Percentiles rank a stretch among this genome's conserved stretches.
phyloP scores from a whole-genome alignment of 2,797 vertebrate species.

The Chrysocyon brachyurus region DNA sequence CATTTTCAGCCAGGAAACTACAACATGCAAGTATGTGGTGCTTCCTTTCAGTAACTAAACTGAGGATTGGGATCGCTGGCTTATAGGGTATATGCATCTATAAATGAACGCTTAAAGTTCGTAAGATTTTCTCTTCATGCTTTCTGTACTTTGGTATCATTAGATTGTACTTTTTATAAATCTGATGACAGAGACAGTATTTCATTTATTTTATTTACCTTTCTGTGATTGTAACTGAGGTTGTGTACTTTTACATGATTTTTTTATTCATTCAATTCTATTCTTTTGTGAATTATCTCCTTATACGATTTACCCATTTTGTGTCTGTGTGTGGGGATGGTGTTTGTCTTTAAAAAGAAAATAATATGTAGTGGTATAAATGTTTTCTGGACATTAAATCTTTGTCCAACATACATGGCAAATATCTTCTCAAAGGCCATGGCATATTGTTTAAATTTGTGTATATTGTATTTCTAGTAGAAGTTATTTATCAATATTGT shows the following conservation, averaged over 20 bases:
- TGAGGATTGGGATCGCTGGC: neutral
- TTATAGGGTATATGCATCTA: neutral
- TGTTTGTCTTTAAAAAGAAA: neutral
- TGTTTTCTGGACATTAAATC: neutral
- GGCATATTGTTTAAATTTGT: neutral
- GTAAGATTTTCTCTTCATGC: neutral
- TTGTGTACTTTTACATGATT: neutral
- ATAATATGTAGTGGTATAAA: neutral
- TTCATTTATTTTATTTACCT: neutral
- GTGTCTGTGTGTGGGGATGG: neutral
- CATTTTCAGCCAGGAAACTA: neutral
- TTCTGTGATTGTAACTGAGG: neutral
- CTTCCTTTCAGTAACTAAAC: neutral
- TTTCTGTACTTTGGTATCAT: neutral
- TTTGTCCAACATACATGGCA: neutral
- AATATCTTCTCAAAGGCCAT: slow-evolving; percentile 18
- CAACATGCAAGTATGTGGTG: neutral
- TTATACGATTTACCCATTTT: neutral
- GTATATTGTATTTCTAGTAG: neutral
- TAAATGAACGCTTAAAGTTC: neutral
- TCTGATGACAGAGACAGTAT: neutral
- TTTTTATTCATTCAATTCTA: neutral
- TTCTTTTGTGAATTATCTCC: neutral
- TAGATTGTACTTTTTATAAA: neutral
- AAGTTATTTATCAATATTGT: neutral